Evolutionary conservation across 2,113 vertebrate species (phyloP).

Genomic region (Scytalopus superciliaris): DNA sequence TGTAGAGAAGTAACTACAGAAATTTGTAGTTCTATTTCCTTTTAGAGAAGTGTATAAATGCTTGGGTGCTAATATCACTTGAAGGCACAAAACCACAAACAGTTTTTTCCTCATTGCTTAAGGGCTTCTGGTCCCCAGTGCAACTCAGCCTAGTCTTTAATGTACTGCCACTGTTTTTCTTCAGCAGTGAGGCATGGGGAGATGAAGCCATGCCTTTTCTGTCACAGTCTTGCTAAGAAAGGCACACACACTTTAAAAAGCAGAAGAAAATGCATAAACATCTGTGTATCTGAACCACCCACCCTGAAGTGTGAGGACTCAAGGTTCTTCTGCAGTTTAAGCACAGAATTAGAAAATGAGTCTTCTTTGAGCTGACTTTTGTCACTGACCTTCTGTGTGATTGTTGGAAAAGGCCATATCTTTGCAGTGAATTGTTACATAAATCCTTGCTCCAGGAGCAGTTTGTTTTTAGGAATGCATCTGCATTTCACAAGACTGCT

Average conservation of each 20-base stretch:
- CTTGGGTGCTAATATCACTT: background rate
- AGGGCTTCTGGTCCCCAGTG: background rate
- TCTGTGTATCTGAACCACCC: background rate
- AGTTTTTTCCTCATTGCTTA: background rate
- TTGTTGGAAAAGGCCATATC: rapidly evolving
- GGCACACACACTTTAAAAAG: background rate
- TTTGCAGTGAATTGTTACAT: background rate
- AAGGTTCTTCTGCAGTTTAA: background rate
- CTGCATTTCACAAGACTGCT: background rate
- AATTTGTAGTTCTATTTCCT: background rate
- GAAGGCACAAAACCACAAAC: background rate
- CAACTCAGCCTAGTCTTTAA: background rate
- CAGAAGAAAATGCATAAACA: background rate
- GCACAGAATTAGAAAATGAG: background rate
- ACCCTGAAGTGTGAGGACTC: background rate
- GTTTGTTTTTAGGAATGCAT: background rate
- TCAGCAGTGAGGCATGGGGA: background rate
- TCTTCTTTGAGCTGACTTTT: background rate
- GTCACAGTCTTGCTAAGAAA: background rate
- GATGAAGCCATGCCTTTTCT: background rate
- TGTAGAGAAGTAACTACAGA: background rate
- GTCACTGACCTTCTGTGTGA: background rate
- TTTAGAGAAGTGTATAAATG: background rate
- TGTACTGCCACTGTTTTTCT: background rate
- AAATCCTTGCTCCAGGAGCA: background rate